Base-by-base conservation (phyloP, 2,113 vertebrate genomes). In the Neolamprologus devosi region DNA sequence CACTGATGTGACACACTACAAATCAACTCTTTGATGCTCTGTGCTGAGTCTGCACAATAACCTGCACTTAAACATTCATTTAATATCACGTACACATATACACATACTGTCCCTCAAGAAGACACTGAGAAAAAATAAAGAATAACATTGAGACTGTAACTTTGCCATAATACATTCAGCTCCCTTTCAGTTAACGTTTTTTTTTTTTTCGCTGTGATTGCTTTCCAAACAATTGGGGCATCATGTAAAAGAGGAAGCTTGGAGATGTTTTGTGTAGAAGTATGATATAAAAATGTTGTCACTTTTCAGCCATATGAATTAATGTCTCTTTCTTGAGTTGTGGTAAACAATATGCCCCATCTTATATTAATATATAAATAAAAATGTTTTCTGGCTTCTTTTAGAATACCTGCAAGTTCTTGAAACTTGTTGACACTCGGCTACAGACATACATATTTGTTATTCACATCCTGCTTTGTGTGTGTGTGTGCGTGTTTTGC, bases 131-230 rank as follows among this genome's bases (percentile, higher is more conserved):
- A 13, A 42, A 42, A 42, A 42, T 13, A 42, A 42, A 13, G 40
- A 42, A 42, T 42, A 13, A 42, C 40, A 42, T 42, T 42, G 40
- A 42, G 3, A 42, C 40, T 42, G 0, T 42, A 42, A 42, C 40
- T 42, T 42, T 42, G 40, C 40, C 5, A 42, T 42, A 42, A 70
- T 70, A 14, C 35, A 23, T 14, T 13, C 63, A 70, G 5, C 63
- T 23, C 21, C 3, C 65, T 70, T 14, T 42, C 37, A 70, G 21
- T 45, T 42, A 21, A 26, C 13, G 10, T 40, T 40, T 40, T 73
- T 21, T 70, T 70, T 70, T 45, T 2, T 0, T 1, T 2, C 2
- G 0, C 42, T 30, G 70, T 0, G 1, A 49, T 30, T 75, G 16
- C 42, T 49, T 49, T 78, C 23, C 42, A 49, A 49, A 78, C 42